These are phyloP conservation scores for Mamestra configurata DNA, from an alignment of 1,140 invertebrate genomes.

Conservation along the genomic window DNA sequence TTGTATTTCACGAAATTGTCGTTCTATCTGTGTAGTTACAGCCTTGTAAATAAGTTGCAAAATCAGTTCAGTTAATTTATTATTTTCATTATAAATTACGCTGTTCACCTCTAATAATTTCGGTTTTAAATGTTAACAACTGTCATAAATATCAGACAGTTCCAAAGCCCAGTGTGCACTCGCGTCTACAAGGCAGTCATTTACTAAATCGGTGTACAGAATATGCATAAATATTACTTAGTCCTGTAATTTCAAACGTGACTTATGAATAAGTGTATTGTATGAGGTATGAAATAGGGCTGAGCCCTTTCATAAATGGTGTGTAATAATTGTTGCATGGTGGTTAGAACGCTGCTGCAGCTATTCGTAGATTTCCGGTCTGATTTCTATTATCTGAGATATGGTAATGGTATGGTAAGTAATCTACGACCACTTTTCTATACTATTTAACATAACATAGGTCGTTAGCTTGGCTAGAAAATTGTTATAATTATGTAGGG, in stretches of 20 bases:
- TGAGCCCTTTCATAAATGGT: constrained; percentile 46
- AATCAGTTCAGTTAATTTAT: constrained; percentile 21
- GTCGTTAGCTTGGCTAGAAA: not conserved
- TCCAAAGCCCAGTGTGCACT: constrained; percentile 13
- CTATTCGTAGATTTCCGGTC: constrained; percentile 17
- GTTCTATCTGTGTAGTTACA: too few relatives aligned
- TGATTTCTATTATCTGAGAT: constrained; percentile 41
- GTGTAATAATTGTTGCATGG: constrained; percentile 55
- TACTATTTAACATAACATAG: not conserved
- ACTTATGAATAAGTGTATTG: constrained; percentile 53
- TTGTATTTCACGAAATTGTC: not conserved
- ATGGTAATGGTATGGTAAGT: constrained; percentile 28
- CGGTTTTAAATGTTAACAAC: constrained; percentile 24
- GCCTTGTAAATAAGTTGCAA: constrained; percentile 3
- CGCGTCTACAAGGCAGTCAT: constrained; percentile 32
- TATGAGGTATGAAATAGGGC: constrained; percentile 43
- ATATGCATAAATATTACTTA: constrained; percentile 46
- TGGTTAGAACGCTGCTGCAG: constrained; percentile 13
- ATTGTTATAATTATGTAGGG: not conserved
- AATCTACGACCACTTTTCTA: constrained; percentile 14
- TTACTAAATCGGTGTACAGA: constrained; percentile 39
- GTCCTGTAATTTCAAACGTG: constrained; percentile 48
- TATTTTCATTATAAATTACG: constrained; percentile 9
- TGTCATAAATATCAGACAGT: constrained; percentile 20
- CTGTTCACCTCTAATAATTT: constrained; percentile 28